Evolutionary conservation across 2,797 vertebrate genomes (phyloP).

Genomic region (Chaunax sp.): DNA sequence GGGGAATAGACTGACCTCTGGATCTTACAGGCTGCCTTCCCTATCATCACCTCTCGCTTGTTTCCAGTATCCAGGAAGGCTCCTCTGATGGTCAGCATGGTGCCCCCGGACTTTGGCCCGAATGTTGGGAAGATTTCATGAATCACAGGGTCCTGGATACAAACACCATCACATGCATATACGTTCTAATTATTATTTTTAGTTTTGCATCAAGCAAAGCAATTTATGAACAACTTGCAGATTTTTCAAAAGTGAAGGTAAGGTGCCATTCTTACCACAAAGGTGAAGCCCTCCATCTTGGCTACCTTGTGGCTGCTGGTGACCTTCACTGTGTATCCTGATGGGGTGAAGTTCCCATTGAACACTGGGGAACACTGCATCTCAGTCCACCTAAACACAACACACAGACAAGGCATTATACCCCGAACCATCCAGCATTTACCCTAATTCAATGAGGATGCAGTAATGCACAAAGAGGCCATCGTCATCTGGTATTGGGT

Average conservation of each 20-base stretch:
- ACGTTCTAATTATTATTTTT: too few species aligned
- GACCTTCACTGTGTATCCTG: conserved; percentile 87
- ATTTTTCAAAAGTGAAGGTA: neutral
- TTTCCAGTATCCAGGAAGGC: conserved; percentile 90
- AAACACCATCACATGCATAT: neutral
- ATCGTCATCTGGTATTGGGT: conserved; percentile 56
- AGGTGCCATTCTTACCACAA: conserved; percentile 86
- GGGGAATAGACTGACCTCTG: conserved; percentile 71
- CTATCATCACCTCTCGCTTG: conserved; percentile 87
- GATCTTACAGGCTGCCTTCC: conserved; percentile 76
- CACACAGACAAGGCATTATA: conserved; percentile 72
- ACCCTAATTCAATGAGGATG: conserved; percentile 79
- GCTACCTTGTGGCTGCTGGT: conserved; percentile 84
- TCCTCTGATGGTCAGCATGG: conserved; percentile 91
- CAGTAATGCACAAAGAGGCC: conserved; percentile 68
- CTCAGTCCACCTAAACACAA: conserved; percentile 83
- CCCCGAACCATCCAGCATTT: conserved; percentile 58
- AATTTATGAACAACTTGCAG: too few species aligned
- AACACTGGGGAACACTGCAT: conserved; percentile 74
- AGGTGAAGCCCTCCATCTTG: conserved; percentile 87
- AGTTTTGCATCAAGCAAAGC: too few species aligned
- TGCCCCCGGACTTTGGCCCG: conserved; percentile 93
- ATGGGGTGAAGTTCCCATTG: conserved; percentile 78
- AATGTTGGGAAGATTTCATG: conserved; percentile 90
- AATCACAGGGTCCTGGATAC: conserved; percentile 89